Base-by-base conservation (phyloP, 53 echinoderm and acorn worm genomes). In the Arbacia lixula region DNA sequence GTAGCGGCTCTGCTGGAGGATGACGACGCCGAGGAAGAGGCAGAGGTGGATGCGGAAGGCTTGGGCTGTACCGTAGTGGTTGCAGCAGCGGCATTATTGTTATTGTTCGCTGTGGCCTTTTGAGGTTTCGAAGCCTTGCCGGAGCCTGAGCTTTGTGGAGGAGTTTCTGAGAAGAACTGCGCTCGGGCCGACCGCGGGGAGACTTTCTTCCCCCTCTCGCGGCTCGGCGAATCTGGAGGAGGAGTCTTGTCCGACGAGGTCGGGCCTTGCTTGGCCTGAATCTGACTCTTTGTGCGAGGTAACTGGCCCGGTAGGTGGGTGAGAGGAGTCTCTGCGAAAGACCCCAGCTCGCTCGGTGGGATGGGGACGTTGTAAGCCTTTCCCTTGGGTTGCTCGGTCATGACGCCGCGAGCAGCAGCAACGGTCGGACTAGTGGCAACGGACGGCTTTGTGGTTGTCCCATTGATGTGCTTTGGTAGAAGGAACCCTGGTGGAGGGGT, bases 401-500 rank as follows among this genome's bases (percentile, higher is more conserved):
- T 35, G 1, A 65, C 19, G 21, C 39, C 61, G 32, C 27, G 0
- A n/a, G 91, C 86, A 33, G 52, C 67, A 55, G 77, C 67, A 38
- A 87, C 87, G 56, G 79, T 62, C 39, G 85, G 87, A 67, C 87
- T 90, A 31, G 85, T 72, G 27, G 87, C 66, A 12, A 80, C 62
- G 62, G 86, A 69, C 27, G 85, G 72, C 32, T 73, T 60, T 27
- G 73, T 86, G 21, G 87, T 87, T 31, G 79, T 78, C 14, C 79
- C 93, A 71, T 41, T 89, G 26, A 93, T 88, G 75, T 95, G 91
- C 76, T 95, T 95, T 65, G 95, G 91, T 67, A 92, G 63, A 24
- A 95, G 88, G 62, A 95, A 95, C 25, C 95, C 93, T 16, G 93
- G 86, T 3, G 95, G 92, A 26, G 95, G 86, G 38, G 80, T 89